phyloP scores from a whole-genome alignment of 2,113 vertebrate species.

The Clarias macrocephalus region DNA sequence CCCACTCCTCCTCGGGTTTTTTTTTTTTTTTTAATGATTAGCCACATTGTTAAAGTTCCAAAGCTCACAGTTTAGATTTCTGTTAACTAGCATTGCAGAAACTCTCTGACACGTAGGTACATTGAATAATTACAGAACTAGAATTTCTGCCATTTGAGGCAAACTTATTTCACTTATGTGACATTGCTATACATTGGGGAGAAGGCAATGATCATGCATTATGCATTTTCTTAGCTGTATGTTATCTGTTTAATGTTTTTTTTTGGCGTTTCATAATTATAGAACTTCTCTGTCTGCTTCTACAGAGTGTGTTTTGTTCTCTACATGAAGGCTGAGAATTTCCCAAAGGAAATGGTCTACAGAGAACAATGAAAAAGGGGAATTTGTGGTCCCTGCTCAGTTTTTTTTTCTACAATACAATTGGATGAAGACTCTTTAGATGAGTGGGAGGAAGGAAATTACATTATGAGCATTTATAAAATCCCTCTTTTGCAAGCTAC shows the following conservation, averaged over 20 bases:
- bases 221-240: background rate
- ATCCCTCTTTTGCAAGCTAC: background rate
- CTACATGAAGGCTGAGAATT: conserved; percentile 55
- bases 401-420: conserved; percentile 34
- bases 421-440: conserved; percentile 53
- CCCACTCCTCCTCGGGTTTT: background rate
- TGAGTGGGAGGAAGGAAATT: conserved; percentile 17
- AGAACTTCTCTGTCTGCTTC: conserved; percentile 35
- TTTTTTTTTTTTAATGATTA: background rate
- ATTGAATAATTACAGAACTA: background rate
- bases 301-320: background rate
- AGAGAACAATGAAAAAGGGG: conserved; percentile 71
- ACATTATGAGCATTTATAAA: conserved; percentile 1
- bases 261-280: background rate
- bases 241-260: background rate
- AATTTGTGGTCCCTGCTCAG: conserved; percentile 51
- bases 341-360: conserved; percentile 71
- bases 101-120: background rate
- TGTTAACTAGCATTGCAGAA: too few relatives aligned
- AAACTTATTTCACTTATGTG: background rate
- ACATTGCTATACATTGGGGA: background rate
- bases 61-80: background rate
- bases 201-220: background rate
- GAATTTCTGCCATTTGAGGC: background rate
- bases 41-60: background rate